These are phyloP conservation scores for Mormyrops attenuatus DNA, from an alignment of 2,797 vertebrate genomes.

Conservation along the genomic window DNA sequence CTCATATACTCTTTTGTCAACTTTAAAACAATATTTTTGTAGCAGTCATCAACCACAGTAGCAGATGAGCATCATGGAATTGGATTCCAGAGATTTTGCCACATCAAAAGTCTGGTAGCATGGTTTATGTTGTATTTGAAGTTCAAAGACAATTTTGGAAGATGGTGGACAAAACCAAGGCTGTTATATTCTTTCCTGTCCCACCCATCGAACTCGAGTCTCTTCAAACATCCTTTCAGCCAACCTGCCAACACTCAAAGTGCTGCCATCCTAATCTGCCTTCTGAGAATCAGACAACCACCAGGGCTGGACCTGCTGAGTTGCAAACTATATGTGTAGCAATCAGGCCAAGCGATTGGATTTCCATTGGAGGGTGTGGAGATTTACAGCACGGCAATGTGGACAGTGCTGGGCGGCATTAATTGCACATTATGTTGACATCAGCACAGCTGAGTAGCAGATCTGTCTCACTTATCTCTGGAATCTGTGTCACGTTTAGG, in stretches of 20 bases:
- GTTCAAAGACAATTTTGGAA: background rate
- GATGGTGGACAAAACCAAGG: background rate
- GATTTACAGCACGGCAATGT: background rate
- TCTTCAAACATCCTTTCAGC: background rate
- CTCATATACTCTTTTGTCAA: background rate
- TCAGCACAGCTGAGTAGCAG: background rate
- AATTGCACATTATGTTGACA: background rate
- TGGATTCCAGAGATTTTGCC: background rate
- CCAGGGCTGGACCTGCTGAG: background rate
- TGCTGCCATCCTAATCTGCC: background rate
- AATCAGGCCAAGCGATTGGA: background rate
- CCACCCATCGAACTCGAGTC: background rate
- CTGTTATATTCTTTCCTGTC: background rate
- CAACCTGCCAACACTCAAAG: background rate
- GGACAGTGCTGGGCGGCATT: background rate
- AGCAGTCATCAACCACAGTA: background rate
- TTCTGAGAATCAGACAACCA: background rate
- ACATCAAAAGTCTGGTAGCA: background rate
- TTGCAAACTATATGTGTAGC: slow-evolving; percentile 1
- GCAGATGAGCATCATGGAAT: background rate
- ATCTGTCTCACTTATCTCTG: background rate
- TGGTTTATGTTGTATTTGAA: background rate
- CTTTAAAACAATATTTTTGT: background rate
- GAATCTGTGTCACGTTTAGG: slow-evolving; percentile 2
- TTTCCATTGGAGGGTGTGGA: background rate